Conservation (phyloP, 1,140 invertebrate genomes). For the Scylla paramamosain region DNA sequence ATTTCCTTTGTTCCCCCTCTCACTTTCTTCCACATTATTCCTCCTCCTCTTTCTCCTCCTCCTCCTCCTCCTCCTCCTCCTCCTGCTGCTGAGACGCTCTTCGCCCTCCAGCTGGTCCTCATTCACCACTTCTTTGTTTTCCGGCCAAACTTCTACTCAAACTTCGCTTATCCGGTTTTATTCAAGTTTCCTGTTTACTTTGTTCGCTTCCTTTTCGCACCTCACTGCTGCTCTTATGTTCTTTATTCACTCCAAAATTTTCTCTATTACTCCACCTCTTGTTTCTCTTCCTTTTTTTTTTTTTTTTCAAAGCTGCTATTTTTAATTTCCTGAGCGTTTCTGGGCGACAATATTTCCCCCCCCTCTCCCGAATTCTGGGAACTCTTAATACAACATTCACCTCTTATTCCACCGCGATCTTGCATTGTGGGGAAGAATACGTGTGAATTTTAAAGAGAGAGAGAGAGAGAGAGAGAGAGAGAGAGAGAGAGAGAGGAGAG, state of each 20-base stretch:
- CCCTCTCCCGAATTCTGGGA: not conserved
- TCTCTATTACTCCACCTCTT: not conserved
- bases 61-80: not conserved
- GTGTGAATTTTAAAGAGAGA: not conserved
- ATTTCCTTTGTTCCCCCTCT: not conserved
- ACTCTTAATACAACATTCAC: not conserved
- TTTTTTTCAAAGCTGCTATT: not conserved
- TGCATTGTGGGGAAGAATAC: too few species aligned
- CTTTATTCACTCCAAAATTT: not conserved
- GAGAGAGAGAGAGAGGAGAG: not conserved
- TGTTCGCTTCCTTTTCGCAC: not conserved
- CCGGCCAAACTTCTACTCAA: not conserved
- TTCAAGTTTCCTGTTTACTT: not conserved
- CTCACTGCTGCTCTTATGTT: not conserved
- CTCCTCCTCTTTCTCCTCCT: not conserved
- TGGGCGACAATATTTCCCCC: not conserved
- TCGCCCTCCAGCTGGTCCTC: not conserved
- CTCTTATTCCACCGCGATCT: too few species aligned
- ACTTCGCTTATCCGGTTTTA: not conserved
- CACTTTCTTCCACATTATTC: not conserved
- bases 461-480: not conserved
- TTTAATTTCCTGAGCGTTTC: not conserved
- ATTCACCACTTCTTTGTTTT: constrained; percentile 30
- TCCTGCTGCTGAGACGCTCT: not conserved
- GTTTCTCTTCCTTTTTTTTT: not conserved